Evolutionary conservation across 1,140 invertebrate genomes (phyloP).

Genomic region (Calosoma granatense): DNA sequence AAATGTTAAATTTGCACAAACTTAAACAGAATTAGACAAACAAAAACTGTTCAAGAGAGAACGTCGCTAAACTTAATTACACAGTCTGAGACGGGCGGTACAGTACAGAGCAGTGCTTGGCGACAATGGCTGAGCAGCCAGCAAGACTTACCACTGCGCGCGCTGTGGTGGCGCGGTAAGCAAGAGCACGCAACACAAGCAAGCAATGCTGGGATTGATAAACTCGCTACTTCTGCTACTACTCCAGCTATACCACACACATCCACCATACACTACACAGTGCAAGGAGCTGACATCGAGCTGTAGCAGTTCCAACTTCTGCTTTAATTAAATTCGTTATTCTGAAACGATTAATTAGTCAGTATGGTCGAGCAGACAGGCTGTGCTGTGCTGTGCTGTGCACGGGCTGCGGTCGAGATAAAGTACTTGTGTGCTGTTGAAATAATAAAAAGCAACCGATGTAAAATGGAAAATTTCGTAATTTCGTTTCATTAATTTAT

Average conservation of each 20-base stretch:
- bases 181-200: not conserved
- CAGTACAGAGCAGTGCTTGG: no score
- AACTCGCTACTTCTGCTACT: not conserved
- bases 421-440: not conserved
- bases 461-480: slow-evolving; percentile 1
- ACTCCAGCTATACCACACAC: no score
- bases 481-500: slow-evolving; percentile 9
- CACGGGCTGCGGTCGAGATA: not conserved
- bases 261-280: no score
- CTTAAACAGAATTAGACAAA: slow-evolving; percentile 8
- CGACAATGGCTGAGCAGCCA: no score
- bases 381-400: no score
- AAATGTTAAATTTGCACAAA: slow-evolving; percentile 9
- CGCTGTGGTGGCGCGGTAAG: no score
- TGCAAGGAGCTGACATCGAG: no score
- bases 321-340: slow-evolving; percentile 6
- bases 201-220: not conserved
- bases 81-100: no score
- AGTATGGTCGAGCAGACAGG: not conserved
- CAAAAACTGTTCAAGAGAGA: slow-evolving; percentile 7
- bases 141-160: no score
- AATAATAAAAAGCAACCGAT: not conserved
- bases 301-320: not conserved
- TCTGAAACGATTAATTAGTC: slow-evolving; percentile 1
- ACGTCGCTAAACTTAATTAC: not conserved